These are phyloP conservation scores for Aphis gossypii DNA, from an alignment of 1,140 invertebrate species.

Conservation along the genomic window DNA sequence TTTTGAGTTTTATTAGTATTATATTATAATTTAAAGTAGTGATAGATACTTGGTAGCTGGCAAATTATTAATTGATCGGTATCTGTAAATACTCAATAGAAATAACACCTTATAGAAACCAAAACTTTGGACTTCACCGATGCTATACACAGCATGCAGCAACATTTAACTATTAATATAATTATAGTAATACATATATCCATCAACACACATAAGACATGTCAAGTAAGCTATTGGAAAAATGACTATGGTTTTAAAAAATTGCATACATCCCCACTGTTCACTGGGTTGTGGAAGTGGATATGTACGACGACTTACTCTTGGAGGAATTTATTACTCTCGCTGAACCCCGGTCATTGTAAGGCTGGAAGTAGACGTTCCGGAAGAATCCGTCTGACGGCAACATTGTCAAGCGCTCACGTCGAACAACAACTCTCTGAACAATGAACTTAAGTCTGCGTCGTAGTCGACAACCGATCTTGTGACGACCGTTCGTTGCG, in stretches of 20 bases:
- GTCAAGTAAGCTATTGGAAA: neutral
- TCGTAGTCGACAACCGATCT: neutral
- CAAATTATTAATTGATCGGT: too few species aligned
- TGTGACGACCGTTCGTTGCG: neutral
- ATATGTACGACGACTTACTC: neutral
- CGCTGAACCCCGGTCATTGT: neutral
- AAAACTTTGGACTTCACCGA: neutral
- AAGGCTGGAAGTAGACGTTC: constrained; percentile 35
- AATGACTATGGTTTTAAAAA: neutral
- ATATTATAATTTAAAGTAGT: too few species aligned
- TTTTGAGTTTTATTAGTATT: too few species aligned
- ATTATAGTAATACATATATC: neutral
- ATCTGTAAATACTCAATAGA: too few species aligned
- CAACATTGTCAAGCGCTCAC: neutral
- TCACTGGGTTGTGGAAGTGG: too few species aligned
- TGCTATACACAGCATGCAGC: neutral
- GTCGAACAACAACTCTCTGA: neutral
- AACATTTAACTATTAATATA: too few species aligned
- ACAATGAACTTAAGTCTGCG: neutral
- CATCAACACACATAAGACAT: neutral
- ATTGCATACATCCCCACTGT: neutral
- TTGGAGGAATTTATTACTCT: neutral
- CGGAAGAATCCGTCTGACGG: constrained; percentile 32
- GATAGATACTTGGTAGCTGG: too few species aligned
- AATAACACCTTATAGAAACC: too few species aligned